Base-by-base conservation (phyloP, 2,797 vertebrate genomes). In the Propithecus perrieri region DNA sequence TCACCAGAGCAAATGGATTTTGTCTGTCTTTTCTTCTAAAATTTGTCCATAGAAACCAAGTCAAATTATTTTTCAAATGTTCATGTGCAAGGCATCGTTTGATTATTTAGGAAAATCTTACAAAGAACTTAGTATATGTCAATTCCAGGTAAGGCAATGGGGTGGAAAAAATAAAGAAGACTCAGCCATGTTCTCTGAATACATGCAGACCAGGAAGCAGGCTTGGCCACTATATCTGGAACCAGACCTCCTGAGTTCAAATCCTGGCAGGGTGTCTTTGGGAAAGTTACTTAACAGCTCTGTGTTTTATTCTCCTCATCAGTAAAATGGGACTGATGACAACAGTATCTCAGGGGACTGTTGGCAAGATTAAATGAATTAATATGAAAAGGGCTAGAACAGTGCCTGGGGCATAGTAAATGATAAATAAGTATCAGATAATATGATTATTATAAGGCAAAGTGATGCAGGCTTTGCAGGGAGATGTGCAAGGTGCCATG, bases 351-450 rank as follows among this genome's bases (percentile, higher is more conserved):
- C 28, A 13, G 26, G 87, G 57, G 33, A 50, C 7, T 48, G n/a
- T 38, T 46, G 9, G 26, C 84, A 93, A 61, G n/a, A 96, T 63
- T 78, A 90, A 83, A 67, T 78, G 53, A 85, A 84, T 93, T 87
- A 71, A 85, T 74, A 14, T 41, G 48, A n/a, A 84, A 74, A 85
- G 41, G 55, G 20, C 22, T 55, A 55, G 43, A 33, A 55, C 0
- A 61, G 87, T 67, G 12, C 22, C 41, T 67, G n/a, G 5, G 41
- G 53, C 6, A 5, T 30, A 15, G 41, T 43, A n/a, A 67, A 78
- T 81, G 59, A 57, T n/a, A 38, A 41, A 0, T 79, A 41, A 57
- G 11, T 43, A 30, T 24, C 22, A 43, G 20, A 11, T 14, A 13
- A 7, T 69, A 38, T 14, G 26, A 71, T 9, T 22, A 2, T 67